Conservation (phyloP, 2,113 vertebrate genomes). For the Sebastes fasciatus region DNA sequence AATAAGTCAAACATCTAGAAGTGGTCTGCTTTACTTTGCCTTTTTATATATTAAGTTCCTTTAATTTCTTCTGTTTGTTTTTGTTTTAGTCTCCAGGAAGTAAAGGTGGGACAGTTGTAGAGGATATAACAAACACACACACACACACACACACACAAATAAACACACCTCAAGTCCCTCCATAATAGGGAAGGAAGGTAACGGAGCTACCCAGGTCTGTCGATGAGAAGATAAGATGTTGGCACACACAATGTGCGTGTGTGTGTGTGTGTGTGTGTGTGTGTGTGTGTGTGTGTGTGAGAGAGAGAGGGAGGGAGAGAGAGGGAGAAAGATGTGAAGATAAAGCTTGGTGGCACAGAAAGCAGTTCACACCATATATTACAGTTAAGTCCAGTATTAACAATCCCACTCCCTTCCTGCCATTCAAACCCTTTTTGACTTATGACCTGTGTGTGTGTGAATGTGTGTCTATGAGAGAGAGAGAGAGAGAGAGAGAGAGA, state of each 20-base stretch:
- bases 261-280: slow-evolving; percentile 9
- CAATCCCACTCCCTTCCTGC: slow-evolving; percentile 75
- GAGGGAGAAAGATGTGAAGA: slow-evolving; percentile 18
- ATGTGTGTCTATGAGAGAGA: slow-evolving; percentile 8
- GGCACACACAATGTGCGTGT: slow-evolving; percentile 37
- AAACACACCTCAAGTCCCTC: slow-evolving; percentile 30
- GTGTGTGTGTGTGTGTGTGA: neutral
- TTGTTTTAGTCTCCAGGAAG: slow-evolving; percentile 66
- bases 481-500: neutral
- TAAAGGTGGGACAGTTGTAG: slow-evolving; percentile 46
- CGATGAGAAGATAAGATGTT: slow-evolving; percentile 68
- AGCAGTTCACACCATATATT: slow-evolving; percentile 74
- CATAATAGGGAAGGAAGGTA: slow-evolving; percentile 62
- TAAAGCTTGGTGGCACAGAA: slow-evolving; percentile 45
- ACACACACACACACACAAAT: slow-evolving; percentile 7
- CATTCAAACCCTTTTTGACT: slow-evolving; percentile 70
- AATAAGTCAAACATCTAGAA: neutral
- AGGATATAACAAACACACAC: slow-evolving; percentile 16
- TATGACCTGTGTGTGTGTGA: slow-evolving; percentile 54
- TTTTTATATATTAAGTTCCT: neutral
- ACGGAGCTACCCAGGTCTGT: slow-evolving; percentile 58
- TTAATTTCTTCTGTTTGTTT: neutral
- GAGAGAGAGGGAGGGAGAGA: neutral
- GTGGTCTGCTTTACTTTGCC: neutral
- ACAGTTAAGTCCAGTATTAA: slow-evolving; percentile 62